Evolutionary conservation across 2,113 vertebrate genomes (phyloP), one percentile per base, ranked within the genome.

Genomic region (Cynocephalus volans): DNA sequence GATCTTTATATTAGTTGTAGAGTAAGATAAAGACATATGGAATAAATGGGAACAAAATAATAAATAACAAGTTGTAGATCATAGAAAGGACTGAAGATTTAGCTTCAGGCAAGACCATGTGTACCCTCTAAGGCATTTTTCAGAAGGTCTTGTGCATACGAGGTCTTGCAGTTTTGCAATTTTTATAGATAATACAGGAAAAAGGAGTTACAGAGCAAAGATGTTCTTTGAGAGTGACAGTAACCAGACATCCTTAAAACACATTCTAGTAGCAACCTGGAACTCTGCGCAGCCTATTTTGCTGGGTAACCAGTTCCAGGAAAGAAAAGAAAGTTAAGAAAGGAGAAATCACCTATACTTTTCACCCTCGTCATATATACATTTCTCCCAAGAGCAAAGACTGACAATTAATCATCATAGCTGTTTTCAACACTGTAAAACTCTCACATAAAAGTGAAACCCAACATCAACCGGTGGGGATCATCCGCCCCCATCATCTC

Each of bases 181-280:
- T 72, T 92, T 82, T 97, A 75, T 19, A 88, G 31, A 83, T 86
- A 80, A 75, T 24, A 2, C 31, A 86, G 48, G 31, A 33, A 87
- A 95, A 77, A 23, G 21, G 88, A 81, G 23, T 31, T 36, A 14
- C 14, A 45, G 21, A 75, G 23, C 6, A 93, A 90, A 94, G 24
- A 64, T 92, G 2, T 67, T 93, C 41, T 41, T 62, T 48, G 56
- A 31, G 19, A 96, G 4, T 83, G 23, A 62, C 45, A 84, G n/a
- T 56, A 93, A 70, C 45, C 28, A 90, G 82, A 31, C 12, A 91
- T 91, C 33, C 26, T 80, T 91, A 64, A 50, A 88, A 88, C 95
- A 82, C 13, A 72, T 10, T 88, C 28, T 67, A 80, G 58, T 24
- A 70, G 50, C 41, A 94, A 77, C 41, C 76, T 95, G 77, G 72